Conservation (phyloP, 2,797 vertebrate genomes). For the Premnoplex brunnescens region DNA sequence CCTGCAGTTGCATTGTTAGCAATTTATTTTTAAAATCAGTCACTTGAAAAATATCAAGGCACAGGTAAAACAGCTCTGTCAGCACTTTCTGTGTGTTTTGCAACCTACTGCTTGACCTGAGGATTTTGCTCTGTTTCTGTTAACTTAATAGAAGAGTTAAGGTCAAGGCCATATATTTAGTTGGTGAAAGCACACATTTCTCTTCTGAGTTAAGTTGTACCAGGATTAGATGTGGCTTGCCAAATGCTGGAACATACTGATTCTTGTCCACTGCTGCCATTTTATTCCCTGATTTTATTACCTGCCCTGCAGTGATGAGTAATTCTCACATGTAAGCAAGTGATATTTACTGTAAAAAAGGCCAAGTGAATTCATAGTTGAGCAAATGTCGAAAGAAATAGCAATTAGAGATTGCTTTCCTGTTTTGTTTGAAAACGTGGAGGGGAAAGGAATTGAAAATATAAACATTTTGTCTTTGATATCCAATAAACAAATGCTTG, state of each 20-base stretch:
- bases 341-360: conserved; percentile 16
- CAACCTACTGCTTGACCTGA: not conserved
- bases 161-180: not conserved
- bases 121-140: not conserved
- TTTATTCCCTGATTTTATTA: conserved; percentile 2
- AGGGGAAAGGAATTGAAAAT: not conserved
- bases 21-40: conserved; percentile 23
- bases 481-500: not conserved
- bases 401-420: not conserved
- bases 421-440: conserved; percentile 6
- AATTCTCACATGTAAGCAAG: not conserved
- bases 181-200: not conserved
- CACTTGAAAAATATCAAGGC: not conserved
- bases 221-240: not conserved
- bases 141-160: not conserved
- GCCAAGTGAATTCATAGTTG: not conserved
- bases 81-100: not conserved
- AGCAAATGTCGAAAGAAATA: not conserved
- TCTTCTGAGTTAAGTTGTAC: not conserved
- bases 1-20: conserved; percentile 17
- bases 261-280: not conserved
- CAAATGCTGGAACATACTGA: not conserved
- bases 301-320: not conserved
- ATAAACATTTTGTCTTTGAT: not conserved
- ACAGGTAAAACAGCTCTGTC: not conserved